These are phyloP conservation scores for Neodiprion virginianus DNA, from an alignment of 1,140 invertebrate species.

Conservation along the genomic window DNA sequence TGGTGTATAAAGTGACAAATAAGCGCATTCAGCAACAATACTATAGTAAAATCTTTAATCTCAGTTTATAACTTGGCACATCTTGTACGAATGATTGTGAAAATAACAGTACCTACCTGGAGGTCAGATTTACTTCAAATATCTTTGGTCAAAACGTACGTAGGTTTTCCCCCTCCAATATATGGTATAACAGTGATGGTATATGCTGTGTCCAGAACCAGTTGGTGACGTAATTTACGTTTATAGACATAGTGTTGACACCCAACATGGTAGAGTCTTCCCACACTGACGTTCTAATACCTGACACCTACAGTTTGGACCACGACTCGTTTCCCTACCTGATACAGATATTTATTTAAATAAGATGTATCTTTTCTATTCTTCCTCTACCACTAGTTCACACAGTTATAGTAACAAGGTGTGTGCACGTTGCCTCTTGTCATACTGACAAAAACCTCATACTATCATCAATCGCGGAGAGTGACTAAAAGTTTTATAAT, in stretches of 20 bases:
- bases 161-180: no score
- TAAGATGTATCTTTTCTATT: conserved; percentile 53
- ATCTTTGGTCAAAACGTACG: no score
- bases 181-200: conserved; percentile 1
- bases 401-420: conserved; percentile 38
- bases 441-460: no score
- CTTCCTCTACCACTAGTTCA: conserved; percentile 31
- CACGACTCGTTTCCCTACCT: conserved; percentile 32
- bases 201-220: conserved; percentile 43
- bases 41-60: no score
- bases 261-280: conserved; percentile 50
- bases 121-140: no score
- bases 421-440: conserved; percentile 14
- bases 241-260: conserved; percentile 48
- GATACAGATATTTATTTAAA: conserved; percentile 30
- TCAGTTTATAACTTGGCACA: no score
- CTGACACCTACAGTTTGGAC: conserved; percentile 31
- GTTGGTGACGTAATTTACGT: conserved; percentile 58
- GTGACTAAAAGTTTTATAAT: no score
- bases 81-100: no score
- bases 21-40: no score
- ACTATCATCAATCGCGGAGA: no score
- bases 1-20: no score
- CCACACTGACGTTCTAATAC: conserved; percentile 26
- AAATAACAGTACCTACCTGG: no score